Evolutionary conservation across 2,113 vertebrate species (phyloP), one percentile per base, ranked within the genome.

Genomic region (Trematomus loennbergii): DNA sequence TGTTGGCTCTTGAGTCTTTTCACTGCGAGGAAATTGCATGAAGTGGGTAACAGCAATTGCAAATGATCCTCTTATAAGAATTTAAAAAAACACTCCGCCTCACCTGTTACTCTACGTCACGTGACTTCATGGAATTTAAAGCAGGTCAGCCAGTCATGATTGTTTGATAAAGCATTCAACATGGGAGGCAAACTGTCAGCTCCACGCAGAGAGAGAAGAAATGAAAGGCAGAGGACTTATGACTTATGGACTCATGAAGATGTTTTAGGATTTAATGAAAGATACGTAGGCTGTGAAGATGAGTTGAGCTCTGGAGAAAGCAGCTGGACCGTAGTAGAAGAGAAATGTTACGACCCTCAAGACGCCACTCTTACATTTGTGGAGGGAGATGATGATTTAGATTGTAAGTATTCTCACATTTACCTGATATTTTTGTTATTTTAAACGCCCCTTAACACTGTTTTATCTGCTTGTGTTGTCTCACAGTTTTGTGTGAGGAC

Each of bases 371-470:
- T 88, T 0, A 60, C 0, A 2, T 77, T 88, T 43, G 64, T 80
- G 17, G 29, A 40, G 7, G 33, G 9, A 60, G 29, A 80, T 0
- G 87, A 88, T 25, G 63, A 63, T 0, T 16, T 88, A 10, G 87
- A 88, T 33, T 85, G 87, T 88, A 54, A 80, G 81, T 62, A 40
- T 33, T 33, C 9, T 17, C 7, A 1, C 8, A 16, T 58, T 36
- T 36, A 40, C 58, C 58, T n/a, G 36, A 40, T 8, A 4, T 8
- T 5, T 40, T 40, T 40, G 36, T 40, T 40, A 6, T 40, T 40
- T 40, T 7, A 40, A 40, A 58, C 9, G 9, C 1, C 9, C 9
- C 17, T 18, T 11, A 36, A 60, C 58, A 11, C 58, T 61, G 11
- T 48, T 5, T 4, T 4, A 48, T 15, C 1, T 48, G 33, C 29